Conservation (phyloP, 2,888 invertebrate genomes). For the Ditula angustiorana region DNA sequence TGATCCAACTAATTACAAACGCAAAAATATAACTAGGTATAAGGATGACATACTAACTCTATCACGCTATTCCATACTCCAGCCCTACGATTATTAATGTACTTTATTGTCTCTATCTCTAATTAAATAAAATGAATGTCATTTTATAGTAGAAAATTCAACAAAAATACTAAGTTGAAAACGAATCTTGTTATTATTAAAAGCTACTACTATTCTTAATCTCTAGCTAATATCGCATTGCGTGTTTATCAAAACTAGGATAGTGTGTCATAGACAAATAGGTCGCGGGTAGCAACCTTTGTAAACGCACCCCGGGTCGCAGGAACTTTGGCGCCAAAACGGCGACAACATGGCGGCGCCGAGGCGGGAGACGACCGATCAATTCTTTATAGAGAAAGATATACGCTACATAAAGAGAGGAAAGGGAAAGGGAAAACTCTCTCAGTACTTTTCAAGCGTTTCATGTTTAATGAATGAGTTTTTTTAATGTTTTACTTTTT, state of each 20-base stretch:
- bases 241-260: constrained; percentile 39
- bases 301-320: constrained; percentile 61
- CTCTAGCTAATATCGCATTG: constrained; percentile 25
- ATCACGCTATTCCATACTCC: too few species aligned
- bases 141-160: too few species aligned
- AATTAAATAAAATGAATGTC: too few species aligned
- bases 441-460: background rate
- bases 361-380: constrained; percentile 56
- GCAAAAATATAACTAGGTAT: too few species aligned
- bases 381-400: constrained; percentile 37
- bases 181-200: background rate
- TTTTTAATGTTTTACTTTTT: too few species aligned
- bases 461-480: too few species aligned
- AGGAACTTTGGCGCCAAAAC: constrained; percentile 76
- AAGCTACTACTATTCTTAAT: background rate
- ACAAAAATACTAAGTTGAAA: background rate
- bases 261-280: constrained; percentile 45
- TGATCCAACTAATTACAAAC: too few species aligned
- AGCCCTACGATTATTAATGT: too few species aligned
- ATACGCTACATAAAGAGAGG: background rate
- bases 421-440: constrained; percentile 14
- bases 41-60: too few species aligned
- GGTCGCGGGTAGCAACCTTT: constrained; percentile 51
- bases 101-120: too few species aligned
- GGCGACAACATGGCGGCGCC: constrained; percentile 70